A percentile compares a stretch with the other conserved stretches of the same genome.
Conservation (phyloP, 2,797 vertebrate genomes). For the Chelidonichthys spinosus region DNA sequence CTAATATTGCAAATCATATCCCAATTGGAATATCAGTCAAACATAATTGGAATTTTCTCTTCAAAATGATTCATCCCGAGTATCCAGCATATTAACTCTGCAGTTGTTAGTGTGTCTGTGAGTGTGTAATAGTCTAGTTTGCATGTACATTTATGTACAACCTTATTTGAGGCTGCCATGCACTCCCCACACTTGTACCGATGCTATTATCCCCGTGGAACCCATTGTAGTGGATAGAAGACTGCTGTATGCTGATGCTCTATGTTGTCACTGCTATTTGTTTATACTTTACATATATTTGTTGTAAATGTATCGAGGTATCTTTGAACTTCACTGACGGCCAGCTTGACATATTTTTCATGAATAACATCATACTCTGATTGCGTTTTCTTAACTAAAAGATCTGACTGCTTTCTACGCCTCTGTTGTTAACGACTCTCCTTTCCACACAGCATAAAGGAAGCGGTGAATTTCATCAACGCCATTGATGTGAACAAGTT, state of each 20-base stretch:
- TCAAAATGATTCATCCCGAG: background rate
- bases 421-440: conserved; percentile 24
- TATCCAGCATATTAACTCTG: background rate
- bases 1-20: background rate
- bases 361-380: background rate
- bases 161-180: background rate
- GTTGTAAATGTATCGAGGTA: background rate
- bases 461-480: conserved; percentile 91
- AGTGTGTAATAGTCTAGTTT: background rate
- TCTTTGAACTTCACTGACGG: conserved; percentile 11
- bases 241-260: background rate
- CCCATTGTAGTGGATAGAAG: background rate
- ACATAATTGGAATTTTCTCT: background rate
- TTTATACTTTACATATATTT: background rate
- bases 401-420: conserved; percentile 1
- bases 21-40: background rate
- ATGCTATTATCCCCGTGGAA: background rate
- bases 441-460: conserved; percentile 87
- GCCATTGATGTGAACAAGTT: conserved; percentile 89
- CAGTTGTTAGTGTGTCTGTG: background rate
- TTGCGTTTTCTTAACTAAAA: background rate
- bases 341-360: background rate
- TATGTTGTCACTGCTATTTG: background rate
- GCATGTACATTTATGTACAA: background rate
- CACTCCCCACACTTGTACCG: background rate